Evolutionary conservation across 2,888 invertebrate species (phyloP), one percentile per base, ranked within the genome.

Genomic region (Lasioglossum morio): DNA sequence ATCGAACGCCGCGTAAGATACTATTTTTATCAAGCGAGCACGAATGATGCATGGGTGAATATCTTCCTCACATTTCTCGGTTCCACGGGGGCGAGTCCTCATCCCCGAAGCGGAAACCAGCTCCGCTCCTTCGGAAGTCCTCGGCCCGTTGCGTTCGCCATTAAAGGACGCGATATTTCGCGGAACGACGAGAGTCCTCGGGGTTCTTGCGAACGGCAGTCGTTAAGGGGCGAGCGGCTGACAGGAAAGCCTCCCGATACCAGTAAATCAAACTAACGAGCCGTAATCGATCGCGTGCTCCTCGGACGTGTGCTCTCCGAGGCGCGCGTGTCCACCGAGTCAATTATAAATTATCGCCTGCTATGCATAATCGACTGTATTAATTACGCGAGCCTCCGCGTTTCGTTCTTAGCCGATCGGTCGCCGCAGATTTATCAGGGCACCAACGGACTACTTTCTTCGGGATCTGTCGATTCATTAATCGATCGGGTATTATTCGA

Each of bases 261-360:
- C 72, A 16, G 82, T 87, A 85, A 87, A 85, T 87, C 86, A 85
- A 85, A 63, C 82, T 79, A 87, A 87, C 86, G 80, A 82, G 86
- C 81, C 43, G 86, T 81, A 85, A 86, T 86, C 86, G 86, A 85
- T 86, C 86, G 86, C 75, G 57, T 57, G 84, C 66, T 73, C 60
- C 73, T 70, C 40, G 27, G 46, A 43, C 77, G 77, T 81, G 86
- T 57, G 75, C 66, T 69, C 34, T 23, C 69, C 77, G 34, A 43
- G 76, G 57, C 85, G 73, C 85, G 73, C 74, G 70, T 46, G 79
- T 73, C 74, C 72, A 66, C 34, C 72, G 69, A 76, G 57, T 80
- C 82, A 79, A 88, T 88, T 88, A 88, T 84, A 88, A 88, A 88
- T 88, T 87, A 87, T 87, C 87, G 87, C 78, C 81, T 72, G 48